Evolutionary conservation across 2,888 invertebrate genomes (phyloP), one percentile per base, ranked within the genome.

Genomic region (Embidobia sp.): DNA sequence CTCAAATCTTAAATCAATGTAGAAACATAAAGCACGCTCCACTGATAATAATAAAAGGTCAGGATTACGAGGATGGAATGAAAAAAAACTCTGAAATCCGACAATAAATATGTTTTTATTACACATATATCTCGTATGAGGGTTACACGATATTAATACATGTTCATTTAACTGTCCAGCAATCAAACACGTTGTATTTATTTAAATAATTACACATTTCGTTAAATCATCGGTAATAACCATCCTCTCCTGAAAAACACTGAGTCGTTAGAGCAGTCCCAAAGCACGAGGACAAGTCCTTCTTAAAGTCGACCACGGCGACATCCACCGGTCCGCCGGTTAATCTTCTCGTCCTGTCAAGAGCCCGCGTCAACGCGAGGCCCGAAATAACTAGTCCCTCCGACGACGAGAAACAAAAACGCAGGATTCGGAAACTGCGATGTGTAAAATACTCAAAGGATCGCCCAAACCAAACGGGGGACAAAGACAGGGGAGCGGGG

Each of bases 81-180:
- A n/a, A n/a, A 16, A 42, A 22, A 22, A 16, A 7, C 19, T 2
- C 1, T 11, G n/a, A 40, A 18, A 4, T 79, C 84, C 85, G 88
- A 87, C 89, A 88, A 88, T 89, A 89, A 89, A 89, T 89, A 89
- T 86, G 88, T 88, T 89, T 85, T 89, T 89, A 89, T 88, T 89
- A 89, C 88, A 89, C 88, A 89, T 89, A 89, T 87, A 89, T 89
- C 85, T 89, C 87, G 85, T 88, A 89, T 86, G 87, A 88, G 88
- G 88, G 85, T 89, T 89, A 89, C 88, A 89, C 86, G 86, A 87
- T 89, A 88, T 88, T 88, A 89, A 88, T 89, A 89, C 88, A 89
- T 89, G 86, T 87, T 88, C 85, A 89, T 89, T 89, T 86, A 89
- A 89, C 89, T 89, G 89, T 88, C 89, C 89, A 89, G 89, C 89